These are phyloP conservation scores for Zaprionus ornatus DNA, from an alignment of 1,140 invertebrate genomes.

Conservation along the genomic window DNA sequence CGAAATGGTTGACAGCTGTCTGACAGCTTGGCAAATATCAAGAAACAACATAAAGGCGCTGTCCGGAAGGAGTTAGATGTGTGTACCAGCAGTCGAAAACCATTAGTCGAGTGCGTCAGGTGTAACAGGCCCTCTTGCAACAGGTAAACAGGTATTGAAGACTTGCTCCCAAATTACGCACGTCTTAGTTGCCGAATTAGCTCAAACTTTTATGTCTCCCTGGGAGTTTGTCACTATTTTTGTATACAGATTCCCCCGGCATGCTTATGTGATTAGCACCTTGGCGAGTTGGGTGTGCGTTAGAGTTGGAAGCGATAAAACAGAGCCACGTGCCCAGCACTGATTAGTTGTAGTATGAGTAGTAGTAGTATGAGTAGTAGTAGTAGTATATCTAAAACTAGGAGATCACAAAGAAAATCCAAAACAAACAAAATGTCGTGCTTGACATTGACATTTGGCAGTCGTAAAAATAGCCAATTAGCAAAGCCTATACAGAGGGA, in stretches of 20 bases:
- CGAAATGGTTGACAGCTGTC: conserved; percentile 22
- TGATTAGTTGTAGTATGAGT: not conserved
- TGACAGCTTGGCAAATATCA: conserved; percentile 3
- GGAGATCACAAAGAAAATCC: not conserved
- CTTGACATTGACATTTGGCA: not conserved
- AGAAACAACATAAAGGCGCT: not conserved
- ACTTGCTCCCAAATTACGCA: not conserved
- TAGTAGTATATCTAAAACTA: not conserved
- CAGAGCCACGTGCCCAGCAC: conserved; percentile 22
- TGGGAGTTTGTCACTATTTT: conserved; percentile 10
- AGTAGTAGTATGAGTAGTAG: not conserved
- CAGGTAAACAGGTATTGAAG: not conserved
- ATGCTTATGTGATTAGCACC: conserved; percentile 69
- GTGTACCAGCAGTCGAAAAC: not conserved
- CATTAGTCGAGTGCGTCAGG: not conserved
- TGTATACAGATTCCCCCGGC: conserved; percentile 44
- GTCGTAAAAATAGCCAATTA: conserved; percentile 1
- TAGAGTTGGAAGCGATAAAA: conserved; percentile 12
- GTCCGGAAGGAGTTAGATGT: not conserved
- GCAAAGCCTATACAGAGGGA: not conserved
- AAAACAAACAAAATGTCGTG: not conserved
- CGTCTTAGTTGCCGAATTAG: not conserved
- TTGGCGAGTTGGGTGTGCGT: conserved; percentile 41
- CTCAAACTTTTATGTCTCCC: not conserved
- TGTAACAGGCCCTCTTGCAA: not conserved